A percentile compares a stretch with the other conserved stretches of the same genome.
Conservation (phyloP, 2,113 vertebrate species). For the Lasiurus cinereus region DNA sequence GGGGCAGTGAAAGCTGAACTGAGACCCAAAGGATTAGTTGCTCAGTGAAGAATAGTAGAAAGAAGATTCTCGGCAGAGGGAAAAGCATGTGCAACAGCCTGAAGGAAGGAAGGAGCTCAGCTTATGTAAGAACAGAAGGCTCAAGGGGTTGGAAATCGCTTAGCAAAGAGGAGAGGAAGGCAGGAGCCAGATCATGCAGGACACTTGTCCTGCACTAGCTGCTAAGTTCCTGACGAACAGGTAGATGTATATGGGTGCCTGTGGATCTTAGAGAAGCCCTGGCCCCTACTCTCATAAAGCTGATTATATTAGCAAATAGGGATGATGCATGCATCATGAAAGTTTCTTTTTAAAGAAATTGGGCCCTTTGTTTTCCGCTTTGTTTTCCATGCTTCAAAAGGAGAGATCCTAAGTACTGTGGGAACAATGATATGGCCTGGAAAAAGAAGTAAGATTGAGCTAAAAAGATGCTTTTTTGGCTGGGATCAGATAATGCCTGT, state of each 20-base stretch:
- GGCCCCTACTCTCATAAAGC: not conserved
- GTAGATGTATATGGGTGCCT: not conserved
- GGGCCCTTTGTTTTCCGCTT: not conserved
- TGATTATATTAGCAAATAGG: too few species aligned
- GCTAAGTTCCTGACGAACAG: too few species aligned
- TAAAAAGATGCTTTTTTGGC: not conserved
- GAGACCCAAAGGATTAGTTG: not conserved
- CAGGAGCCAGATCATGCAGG: not conserved
- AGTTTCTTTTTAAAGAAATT: not conserved
- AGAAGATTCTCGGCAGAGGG: not conserved
- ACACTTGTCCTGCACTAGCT: accelerated
- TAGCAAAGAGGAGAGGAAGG: not conserved
- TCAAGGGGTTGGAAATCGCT: not conserved
- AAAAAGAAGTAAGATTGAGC: not conserved
- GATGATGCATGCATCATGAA: not conserved
- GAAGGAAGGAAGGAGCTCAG: not conserved
- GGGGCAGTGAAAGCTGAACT: not conserved
- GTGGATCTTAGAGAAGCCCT: not conserved
- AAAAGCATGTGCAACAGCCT: not conserved
- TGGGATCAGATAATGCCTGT: not conserved
- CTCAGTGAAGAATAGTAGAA: not conserved
- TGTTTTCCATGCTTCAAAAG: not conserved
- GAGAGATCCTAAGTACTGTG: not conserved
- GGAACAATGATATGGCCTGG: not conserved
- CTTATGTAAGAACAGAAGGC: not conserved